Base-by-base conservation (phyloP, 2,113 vertebrate genomes). In the Atlantisia rogersi region DNA sequence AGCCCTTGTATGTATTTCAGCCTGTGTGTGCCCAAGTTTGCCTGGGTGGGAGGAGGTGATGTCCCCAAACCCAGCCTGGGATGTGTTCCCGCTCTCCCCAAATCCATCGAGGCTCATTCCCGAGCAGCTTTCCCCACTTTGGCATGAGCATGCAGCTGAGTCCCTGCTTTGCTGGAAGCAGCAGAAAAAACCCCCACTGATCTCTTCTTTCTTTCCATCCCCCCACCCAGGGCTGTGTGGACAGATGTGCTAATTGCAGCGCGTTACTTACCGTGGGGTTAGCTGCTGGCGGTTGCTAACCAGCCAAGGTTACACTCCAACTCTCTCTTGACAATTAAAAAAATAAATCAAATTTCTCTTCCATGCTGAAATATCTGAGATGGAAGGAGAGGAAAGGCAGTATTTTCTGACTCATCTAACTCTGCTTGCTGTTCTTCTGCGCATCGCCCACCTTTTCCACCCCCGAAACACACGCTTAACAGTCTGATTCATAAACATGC, bases 381-480 rank as follows among this genome's bases (percentile, higher is more conserved):
- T 81, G 91, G 5, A 14, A 92, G 62, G 37, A 91, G 88, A 90
- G 88, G 88, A 73, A 95, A 87, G 76, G 88, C 89, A 82, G 82
- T 76, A 10, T 96, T 94, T 94, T 95, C 94, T 98, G 97, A 98
- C 97, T 98, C 97, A 98, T 97, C 88, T 70, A 60, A 88, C 91
- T 94, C 94, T 85, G 93, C 82, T 75, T 87, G 95, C 94, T 93
- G 77, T 97, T 96, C 90, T 88, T 90, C 88, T 83, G 92, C 48
- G 22, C 96, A 70, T 97, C 96, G 97, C 97, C 97, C 97, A 97
- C 97, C 94, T 90, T 48, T 53, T 44, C 97, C 97, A 95, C 97
- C 97, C 94, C 94, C 96, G 44, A 96, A 95, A 94, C 94, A 94
- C 95, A 97, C 96, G 89, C 95, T 97, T 28, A 73, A 6, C 86